phyloP scores from a whole-genome alignment of 2,888 invertebrate species.

The Perithous albicinctus region DNA sequence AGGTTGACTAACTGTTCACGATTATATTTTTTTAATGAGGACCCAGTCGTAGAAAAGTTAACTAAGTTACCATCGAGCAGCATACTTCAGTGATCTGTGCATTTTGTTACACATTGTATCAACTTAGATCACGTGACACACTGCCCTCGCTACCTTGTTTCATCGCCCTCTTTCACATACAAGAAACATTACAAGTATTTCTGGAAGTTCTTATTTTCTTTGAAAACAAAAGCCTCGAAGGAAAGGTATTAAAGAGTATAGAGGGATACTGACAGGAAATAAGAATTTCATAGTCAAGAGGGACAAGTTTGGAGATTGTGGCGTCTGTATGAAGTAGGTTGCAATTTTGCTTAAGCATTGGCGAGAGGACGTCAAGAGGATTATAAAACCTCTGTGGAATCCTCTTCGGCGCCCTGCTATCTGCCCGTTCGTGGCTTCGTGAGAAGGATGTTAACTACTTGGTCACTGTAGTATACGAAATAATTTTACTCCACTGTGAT shows the following conservation, averaged over 20 bases:
- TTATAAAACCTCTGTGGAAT: neutral
- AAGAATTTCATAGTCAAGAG: neutral
- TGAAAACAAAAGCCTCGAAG: neutral
- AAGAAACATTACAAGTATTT: too few species aligned
- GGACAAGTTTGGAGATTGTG: neutral
- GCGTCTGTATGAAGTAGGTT: neutral
- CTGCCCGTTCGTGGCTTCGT: neutral
- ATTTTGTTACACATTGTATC: neutral
- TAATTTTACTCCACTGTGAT: neutral
- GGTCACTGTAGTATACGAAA: neutral
- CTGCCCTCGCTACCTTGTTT: too few species aligned
- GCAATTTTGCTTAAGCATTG: neutral
- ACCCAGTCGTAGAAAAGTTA: neutral
- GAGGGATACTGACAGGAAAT: neutral
- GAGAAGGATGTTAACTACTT: neutral
- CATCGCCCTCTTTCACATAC: too few species aligned
- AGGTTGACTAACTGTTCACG: neutral
- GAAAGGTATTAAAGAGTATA: too few species aligned
- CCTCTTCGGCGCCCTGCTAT: neutral
- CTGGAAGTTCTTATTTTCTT: too few species aligned
- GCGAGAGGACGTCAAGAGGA: neutral
- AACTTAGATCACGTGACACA: too few species aligned
- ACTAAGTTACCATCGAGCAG: neutral
- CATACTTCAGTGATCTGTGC: neutral
- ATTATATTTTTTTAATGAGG: neutral